phyloP scores from a whole-genome alignment of 2,113 vertebrate genomes.

The Crotalus tigris region DNA sequence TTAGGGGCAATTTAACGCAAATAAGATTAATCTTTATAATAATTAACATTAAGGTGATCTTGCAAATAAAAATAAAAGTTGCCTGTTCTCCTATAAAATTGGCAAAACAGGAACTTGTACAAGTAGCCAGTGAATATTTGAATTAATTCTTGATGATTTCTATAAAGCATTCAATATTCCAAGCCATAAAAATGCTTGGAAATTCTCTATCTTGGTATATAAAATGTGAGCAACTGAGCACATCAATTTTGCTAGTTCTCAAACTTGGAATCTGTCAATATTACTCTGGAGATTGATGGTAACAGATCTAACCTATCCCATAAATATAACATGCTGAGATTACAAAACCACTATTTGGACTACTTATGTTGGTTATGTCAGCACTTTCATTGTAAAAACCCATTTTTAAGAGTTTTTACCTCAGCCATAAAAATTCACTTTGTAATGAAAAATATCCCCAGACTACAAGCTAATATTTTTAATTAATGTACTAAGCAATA shows the following conservation, averaged over 20 bases:
- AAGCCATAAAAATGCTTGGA: slow-evolving; percentile 60
- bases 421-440: slow-evolving; percentile 70
- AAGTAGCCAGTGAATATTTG: slow-evolving; percentile 41
- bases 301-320: slow-evolving; percentile 74
- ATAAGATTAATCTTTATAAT: slow-evolving; percentile 47
- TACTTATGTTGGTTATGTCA: slow-evolving; percentile 73
- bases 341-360: slow-evolving; percentile 61
- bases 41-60: slow-evolving; percentile 32
- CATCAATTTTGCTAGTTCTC: slow-evolving; percentile 66
- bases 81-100: slow-evolving; percentile 26
- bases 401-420: slow-evolving; percentile 69
- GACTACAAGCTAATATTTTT: slow-evolving; percentile 47
- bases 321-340: slow-evolving; percentile 75
- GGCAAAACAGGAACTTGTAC: slow-evolving; percentile 32
- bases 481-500: slow-evolving; percentile 20
- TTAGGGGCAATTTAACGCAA: slow-evolving; percentile 32
- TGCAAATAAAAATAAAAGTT: slow-evolving; percentile 39
- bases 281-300: slow-evolving; percentile 71
- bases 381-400: slow-evolving; percentile 71
- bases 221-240: slow-evolving; percentile 60
- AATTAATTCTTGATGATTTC: slow-evolving; percentile 49
- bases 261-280: slow-evolving; percentile 71
- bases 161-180: slow-evolving; percentile 55
- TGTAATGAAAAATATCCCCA: slow-evolving; percentile 63
- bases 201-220: slow-evolving; percentile 55